These are phyloP conservation scores for Chaetodon auriga DNA, from an alignment of 2,113 vertebrate genomes.

Conservation along the genomic window DNA sequence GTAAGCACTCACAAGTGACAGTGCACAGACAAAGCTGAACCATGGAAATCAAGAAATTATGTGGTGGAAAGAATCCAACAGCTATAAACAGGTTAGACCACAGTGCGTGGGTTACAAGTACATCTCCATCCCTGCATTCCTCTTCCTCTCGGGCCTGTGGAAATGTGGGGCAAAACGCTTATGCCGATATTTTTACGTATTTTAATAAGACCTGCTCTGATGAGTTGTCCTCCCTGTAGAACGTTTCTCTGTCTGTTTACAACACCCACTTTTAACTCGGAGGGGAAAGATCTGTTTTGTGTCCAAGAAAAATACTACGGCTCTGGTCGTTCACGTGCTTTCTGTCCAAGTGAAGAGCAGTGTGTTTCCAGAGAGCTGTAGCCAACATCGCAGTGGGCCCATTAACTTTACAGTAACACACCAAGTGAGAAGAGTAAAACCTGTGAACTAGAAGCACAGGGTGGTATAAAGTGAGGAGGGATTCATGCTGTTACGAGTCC, in stretches of 20 bases:
- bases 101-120: conserved; percentile 58
- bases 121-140: conserved; percentile 54
- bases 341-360: conserved; percentile 58
- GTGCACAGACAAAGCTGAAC: conserved; percentile 59
- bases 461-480: conserved; percentile 51
- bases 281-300: conserved; percentile 38
- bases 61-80: conserved; percentile 65
- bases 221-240: conserved; percentile 45
- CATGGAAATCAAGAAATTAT: conserved; percentile 64
- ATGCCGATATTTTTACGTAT: conserved; percentile 66
- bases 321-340: conserved; percentile 50
- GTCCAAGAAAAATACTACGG: conserved; percentile 77
- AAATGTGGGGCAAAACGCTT: conserved; percentile 48
- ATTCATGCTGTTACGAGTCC: conserved; percentile 62
- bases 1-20: conserved; percentile 70
- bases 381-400: conserved; percentile 63
- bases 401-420: conserved; percentile 77
- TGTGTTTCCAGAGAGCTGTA: conserved; percentile 62
- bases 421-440: conserved; percentile 61
- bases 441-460: conserved; percentile 62
- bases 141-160: conserved; percentile 39
- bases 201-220: conserved; percentile 69
- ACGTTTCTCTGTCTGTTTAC: conserved; percentile 66
- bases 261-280: conserved; percentile 54
- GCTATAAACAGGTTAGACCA: conserved; percentile 74